Base-by-base conservation (phyloP, 1,140 invertebrate species). In the Halesus radiatus region DNA sequence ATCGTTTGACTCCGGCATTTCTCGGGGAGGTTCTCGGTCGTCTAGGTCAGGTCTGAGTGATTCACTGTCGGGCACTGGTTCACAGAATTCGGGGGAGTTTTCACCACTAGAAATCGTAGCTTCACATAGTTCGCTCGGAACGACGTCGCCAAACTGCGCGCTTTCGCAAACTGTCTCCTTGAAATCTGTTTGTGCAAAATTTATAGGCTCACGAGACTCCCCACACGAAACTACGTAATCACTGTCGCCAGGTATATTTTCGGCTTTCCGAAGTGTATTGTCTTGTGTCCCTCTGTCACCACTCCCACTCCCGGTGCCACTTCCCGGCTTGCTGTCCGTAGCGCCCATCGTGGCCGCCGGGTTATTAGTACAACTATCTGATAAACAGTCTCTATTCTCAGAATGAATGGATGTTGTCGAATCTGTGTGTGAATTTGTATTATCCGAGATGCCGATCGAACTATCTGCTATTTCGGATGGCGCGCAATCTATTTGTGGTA, bases 271-370 rank as follows among this genome's bases (percentile, higher is more conserved):
- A 72, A n/a, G 16, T 45, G 70, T 50, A 66, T 53, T 56, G 45
- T 50, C 58, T 58, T 23, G n/a, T 54, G 13, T 58, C 32, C 56
- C 20, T 80, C 60, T 52, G 76, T 76, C 52, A 32, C 18, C 13
- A 22, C 52, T 76, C n/a, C 76, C 70, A 32, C 53, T 77, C 20
- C 66, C 52, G 32, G 32, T 32, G 32, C 32, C 32, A 32, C 32
- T 32, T 32, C 56, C 50, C 50, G 80, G 75, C 60, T 62, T 83
- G 74, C 82, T 83, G 29, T 83, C 82, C 37, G 82, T 58, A 60
- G 79, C 76, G 73, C 82, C 82, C 82, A 83, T 83, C 15, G n/a
- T 23, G 23, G 26, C 13, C 54, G 45, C 13, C 50, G 50, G n/a
- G 4, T 18, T 15, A 13, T 37, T 60, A 60, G 22, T 10, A 20